Percentiles rank a stretch among this genome's conserved stretches.
phyloP scores from a whole-genome alignment of 2,113 vertebrate genomes.

The Octodon degus region DNA sequence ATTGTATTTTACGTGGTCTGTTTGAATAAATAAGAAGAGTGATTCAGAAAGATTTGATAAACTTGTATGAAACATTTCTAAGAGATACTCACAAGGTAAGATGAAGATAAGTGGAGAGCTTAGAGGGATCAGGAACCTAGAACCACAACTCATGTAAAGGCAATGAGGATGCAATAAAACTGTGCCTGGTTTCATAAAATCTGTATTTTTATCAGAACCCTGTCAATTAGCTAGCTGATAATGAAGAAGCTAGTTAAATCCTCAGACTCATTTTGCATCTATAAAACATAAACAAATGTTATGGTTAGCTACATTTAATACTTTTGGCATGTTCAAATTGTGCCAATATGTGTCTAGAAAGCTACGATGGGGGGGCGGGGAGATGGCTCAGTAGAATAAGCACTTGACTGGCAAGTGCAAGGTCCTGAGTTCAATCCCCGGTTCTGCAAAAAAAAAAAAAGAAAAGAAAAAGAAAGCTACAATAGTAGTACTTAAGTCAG shows the following conservation, averaged over 20 bases:
- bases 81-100: neutral
- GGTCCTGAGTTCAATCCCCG: too few relatives aligned
- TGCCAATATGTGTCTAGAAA: neutral
- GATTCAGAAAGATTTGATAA: neutral
- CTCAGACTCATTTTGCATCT: neutral
- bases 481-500: neutral
- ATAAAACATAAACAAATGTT: neutral
- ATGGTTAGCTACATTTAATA: neutral
- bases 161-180: neutral
- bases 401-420: too few relatives aligned
- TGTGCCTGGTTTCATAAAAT: neutral
- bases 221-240: neutral
- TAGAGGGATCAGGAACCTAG: neutral
- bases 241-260: neutral
- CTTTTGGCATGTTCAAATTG: neutral
- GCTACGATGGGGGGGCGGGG: too few relatives aligned
- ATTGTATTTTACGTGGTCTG: neutral
- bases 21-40: neutral
- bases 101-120: neutral
- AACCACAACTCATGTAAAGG: neutral
- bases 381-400: too few relatives aligned
- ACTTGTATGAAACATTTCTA: fast-evolving
- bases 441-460: too few relatives aligned
- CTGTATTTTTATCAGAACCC: neutral
- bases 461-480: too few relatives aligned